These are phyloP conservation scores for Hyalella azteca DNA, from an alignment of 2,888 invertebrate species.

Conservation along the genomic window DNA sequence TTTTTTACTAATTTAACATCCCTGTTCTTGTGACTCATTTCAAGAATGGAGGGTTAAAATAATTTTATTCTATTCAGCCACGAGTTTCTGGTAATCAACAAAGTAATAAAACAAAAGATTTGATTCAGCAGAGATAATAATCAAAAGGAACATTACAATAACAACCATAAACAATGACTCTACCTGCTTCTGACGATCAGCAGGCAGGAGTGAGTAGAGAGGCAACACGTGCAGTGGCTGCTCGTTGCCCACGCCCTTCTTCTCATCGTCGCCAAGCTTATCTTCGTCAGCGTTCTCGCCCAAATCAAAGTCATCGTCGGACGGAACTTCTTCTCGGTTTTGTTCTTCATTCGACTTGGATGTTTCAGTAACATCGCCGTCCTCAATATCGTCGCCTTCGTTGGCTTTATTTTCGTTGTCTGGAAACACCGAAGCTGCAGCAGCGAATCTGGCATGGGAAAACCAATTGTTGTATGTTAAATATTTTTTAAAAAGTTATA, in stretches of 20 bases:
- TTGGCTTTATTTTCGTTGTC: conserved; percentile 43
- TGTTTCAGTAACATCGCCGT: conserved; percentile 50
- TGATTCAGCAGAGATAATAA: no score
- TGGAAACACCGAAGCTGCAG: background rate
- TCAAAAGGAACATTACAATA: no score
- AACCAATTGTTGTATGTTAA: no score
- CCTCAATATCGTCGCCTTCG: conserved; percentile 61
- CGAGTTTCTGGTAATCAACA: no score
- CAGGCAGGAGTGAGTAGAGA: conserved; percentile 86
- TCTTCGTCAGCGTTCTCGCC: background rate
- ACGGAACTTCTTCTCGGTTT: background rate
- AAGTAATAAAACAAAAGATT: no score
- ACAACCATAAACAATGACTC: conserved; percentile 28
- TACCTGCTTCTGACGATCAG: conserved; percentile 77
- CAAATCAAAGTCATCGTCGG: background rate
- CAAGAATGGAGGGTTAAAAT: no score
- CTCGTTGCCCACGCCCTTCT: conserved; percentile 80
- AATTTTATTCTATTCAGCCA: no score
- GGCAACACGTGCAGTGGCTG: conserved; percentile 92
- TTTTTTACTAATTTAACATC: no score
- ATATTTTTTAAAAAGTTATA: no score
- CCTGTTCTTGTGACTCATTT: no score
- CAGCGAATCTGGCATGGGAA: background rate
- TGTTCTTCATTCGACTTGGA: background rate
- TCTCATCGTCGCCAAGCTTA: conserved; percentile 46